Percentiles rank a stretch among this genome's conserved stretches.
These are phyloP conservation scores for Cromileptes altivelis DNA, from an alignment of 2,113 vertebrate species.

Conservation along the genomic window DNA sequence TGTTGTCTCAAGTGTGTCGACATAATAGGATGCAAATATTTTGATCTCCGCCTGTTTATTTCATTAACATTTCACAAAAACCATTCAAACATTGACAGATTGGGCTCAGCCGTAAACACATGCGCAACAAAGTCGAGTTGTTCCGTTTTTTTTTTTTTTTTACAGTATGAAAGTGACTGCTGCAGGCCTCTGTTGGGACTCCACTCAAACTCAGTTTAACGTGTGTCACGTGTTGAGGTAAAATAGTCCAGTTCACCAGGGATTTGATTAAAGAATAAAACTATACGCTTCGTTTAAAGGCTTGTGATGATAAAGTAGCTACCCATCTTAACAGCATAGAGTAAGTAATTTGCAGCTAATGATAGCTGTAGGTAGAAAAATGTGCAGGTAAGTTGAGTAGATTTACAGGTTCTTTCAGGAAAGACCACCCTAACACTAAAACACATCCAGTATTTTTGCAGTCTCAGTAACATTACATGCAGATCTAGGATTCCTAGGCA, in stretches of 20 bases:
- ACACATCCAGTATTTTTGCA: too few species aligned
- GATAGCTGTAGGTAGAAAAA: background rate
- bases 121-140: slow-evolving; percentile 1
- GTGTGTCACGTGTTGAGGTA: background rate
- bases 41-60: slow-evolving; percentile 53
- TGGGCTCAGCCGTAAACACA: slow-evolving; percentile 51
- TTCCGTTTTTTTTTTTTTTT: slow-evolving; percentile 6
- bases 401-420: background rate
- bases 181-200: slow-evolving; percentile 22
- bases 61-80: slow-evolving; percentile 55
- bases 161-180: slow-evolving; percentile 23
- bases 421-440: background rate
- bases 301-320: background rate
- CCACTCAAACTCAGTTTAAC: slow-evolving; percentile 18
- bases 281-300: background rate
- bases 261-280: slow-evolving; percentile 3
- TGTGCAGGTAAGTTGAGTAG: background rate
- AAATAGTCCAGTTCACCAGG: slow-evolving; percentile 2
- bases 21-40: slow-evolving; percentile 47
- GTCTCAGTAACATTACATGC: background rate
- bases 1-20: slow-evolving; percentile 28
- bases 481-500: background rate
- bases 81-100: slow-evolving; percentile 59
- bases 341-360: background rate
- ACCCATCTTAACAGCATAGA: background rate